Conservation (phyloP, 23 tunicate genomes). For the Ciona savignyi region DNA sequence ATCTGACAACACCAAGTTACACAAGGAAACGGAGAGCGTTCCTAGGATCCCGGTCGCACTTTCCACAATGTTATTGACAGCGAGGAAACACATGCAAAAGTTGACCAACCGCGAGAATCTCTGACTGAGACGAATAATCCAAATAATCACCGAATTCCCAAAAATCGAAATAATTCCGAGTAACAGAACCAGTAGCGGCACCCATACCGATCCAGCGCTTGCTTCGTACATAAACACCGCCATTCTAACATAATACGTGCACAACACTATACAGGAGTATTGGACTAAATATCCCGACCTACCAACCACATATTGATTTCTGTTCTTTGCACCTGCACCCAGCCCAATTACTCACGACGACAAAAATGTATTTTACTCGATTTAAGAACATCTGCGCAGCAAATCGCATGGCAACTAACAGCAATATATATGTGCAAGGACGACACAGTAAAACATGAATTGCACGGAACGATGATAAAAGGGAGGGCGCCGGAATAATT, state of each 20-base stretch:
- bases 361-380: background rate
- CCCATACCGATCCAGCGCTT: background rate
- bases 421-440: background rate
- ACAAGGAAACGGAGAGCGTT: background rate
- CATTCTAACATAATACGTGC: no score
- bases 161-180: background rate
- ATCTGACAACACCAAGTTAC: background rate
- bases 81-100: constrained; percentile 4
- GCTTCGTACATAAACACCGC: background rate
- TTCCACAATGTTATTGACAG: constrained; percentile 2
- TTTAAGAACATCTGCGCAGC: background rate
- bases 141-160: constrained; percentile 2
- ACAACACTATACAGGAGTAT: no score
- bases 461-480: no score
- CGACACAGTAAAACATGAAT: no score
- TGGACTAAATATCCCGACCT: no score
- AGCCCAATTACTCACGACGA: background rate
- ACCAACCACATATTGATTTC: no score
- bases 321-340: background rate
- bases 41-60: background rate
- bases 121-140: background rate
- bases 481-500: no score
- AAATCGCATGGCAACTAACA: background rate
- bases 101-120: constrained; percentile 7
- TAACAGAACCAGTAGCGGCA: background rate